These are phyloP conservation scores for Pocillopora meandrina DNA, from an alignment of 92 coral and sea anemone species.

Conservation along the genomic window DNA sequence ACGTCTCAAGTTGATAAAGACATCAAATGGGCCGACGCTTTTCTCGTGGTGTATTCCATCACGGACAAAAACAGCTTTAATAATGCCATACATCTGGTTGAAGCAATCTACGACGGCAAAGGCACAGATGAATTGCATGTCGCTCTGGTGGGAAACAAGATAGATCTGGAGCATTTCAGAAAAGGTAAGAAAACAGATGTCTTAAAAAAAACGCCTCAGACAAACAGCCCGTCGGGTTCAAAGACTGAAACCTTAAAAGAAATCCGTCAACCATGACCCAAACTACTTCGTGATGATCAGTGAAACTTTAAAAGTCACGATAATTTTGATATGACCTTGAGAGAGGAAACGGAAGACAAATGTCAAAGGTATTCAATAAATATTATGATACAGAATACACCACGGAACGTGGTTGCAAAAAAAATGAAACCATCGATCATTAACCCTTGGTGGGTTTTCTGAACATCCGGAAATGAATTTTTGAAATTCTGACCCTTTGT, in stretches of 20 bases:
- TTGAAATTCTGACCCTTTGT: no score
- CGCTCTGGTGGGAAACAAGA: conserved; percentile 93
- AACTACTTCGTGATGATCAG: no score
- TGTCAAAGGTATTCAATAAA: no score
- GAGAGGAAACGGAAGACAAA: no score
- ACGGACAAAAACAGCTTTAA: conserved; percentile 97
- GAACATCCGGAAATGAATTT: no score
- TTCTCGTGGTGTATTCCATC: conserved; percentile 94
- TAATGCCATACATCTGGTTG: conserved; percentile 85
- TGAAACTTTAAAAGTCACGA: no score
- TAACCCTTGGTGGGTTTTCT: no score
- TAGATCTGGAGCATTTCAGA: conserved; percentile 90
- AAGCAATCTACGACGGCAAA: conserved; percentile 87
- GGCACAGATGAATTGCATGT: conserved; percentile 94
- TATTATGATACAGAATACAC: no score
- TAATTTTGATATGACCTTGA: no score
- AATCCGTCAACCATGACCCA: no score
- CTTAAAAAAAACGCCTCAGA: not conserved
- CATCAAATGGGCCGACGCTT: conserved; percentile 96
- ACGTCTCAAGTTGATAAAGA: conserved; percentile 59
- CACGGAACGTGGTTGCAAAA: no score
- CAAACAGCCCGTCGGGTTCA: not conserved
- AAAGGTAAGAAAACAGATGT: conserved; percentile 62
- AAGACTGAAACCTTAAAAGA: not conserved
- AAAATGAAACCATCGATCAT: not conserved